Evolutionary conservation across 2,113 vertebrate species (phyloP).

Genomic region (Callaeas wilsoni): DNA sequence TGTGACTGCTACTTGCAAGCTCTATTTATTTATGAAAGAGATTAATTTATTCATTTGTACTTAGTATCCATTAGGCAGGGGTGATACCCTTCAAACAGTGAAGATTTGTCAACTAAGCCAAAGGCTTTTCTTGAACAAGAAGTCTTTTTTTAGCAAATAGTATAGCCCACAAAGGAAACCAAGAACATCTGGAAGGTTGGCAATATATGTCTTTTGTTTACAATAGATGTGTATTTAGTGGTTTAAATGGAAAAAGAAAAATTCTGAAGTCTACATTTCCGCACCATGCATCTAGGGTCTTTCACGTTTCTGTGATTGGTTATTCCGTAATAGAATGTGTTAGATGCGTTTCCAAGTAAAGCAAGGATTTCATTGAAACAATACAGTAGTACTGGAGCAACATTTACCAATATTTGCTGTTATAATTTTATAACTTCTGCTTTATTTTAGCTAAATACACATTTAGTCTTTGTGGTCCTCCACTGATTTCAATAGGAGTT

Average conservation of each 20-base stretch:
- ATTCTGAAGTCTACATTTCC: not conserved
- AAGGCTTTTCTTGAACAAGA: not conserved
- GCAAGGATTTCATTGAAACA: not conserved
- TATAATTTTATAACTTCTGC: not conserved
- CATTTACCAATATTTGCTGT: not conserved
- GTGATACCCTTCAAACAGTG: not conserved
- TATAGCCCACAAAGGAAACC: not conserved
- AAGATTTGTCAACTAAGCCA: not conserved
- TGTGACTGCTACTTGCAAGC: not conserved
- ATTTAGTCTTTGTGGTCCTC: not conserved
- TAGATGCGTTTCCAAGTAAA: not conserved
- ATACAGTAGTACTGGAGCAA: not conserved
- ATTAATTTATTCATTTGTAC: not conserved
- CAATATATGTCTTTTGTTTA: not conserved
- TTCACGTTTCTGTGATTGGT: not conserved
- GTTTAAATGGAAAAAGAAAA: not conserved
- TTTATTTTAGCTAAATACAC: not conserved
- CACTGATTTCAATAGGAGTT: not conserved
- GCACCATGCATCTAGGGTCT: not conserved
- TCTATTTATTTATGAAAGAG: not conserved
- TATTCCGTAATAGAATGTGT: not conserved
- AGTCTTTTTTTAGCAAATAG: not conserved
- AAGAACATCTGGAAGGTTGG: not conserved
- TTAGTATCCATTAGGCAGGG: not conserved
- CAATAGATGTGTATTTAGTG: not conserved